Base-by-base conservation (phyloP, 2,113 vertebrate genomes). In the Arothron firmamentum region DNA sequence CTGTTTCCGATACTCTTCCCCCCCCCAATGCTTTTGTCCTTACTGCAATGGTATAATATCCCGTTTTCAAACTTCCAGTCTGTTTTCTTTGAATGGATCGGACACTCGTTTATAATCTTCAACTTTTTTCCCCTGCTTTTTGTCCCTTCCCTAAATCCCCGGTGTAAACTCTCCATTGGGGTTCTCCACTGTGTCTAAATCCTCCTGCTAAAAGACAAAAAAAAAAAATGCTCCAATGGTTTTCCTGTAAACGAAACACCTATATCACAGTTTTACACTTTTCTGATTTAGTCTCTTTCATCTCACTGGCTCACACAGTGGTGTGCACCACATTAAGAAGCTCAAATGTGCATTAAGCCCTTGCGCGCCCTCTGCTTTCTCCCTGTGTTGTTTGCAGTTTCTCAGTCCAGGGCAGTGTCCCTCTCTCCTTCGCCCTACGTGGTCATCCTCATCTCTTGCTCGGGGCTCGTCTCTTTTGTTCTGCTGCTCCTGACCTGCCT, bases 401-500 rank as follows among this genome's bases (percentile, higher is more conserved):
- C 90, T 72, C 88, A 88, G 47, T 88, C 93, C 73, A 88, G 91
- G 77, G 85, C 91, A 17, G 89, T 86, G 53, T 89, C 90, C 46
- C 91, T 94, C 74, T 90, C 93, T 84, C 92, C 94, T 75, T 94
- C 94, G 42, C 93, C 94, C n/a, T 96, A 95, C 52, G 92, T 94
- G 14, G 91, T 95, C 88, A 93, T 96, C 70, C 89, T 96, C 89
- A 94, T 96, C 86, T 96, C 94, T 70, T 95, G 94, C 83, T 95
- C 94, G 0, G 94, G 94, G 65, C 90, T 96, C 14, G 88, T 96
- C 80, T 94, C 94, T 65, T 95, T 96, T 80, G 90, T 96, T 77
- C 92, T 96, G 64, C 90, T 96, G 71, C 94, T 96, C 73, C 92
- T 96, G 84, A 94, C 94, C 90, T 96, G 94, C 72, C 90, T 96